Conservation (phyloP, 2,888 invertebrate genomes). For the Lordiphosa fenestrarum region DNA sequence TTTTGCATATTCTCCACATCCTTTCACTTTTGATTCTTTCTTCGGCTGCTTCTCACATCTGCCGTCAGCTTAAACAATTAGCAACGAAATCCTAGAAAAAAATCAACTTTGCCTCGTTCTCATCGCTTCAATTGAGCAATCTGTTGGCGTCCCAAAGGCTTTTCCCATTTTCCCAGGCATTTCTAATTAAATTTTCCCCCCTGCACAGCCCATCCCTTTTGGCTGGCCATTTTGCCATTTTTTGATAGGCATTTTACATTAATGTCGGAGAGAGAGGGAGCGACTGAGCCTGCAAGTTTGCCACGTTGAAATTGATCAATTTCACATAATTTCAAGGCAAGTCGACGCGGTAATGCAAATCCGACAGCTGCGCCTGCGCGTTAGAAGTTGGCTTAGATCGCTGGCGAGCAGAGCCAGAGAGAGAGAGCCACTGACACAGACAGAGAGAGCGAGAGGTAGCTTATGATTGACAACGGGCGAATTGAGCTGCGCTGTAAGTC, state of each 20-base stretch:
- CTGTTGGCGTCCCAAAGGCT: constrained; percentile 18
- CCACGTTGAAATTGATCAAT: constrained; percentile 79
- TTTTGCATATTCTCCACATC: too few species aligned
- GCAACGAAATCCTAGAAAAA: not conserved
- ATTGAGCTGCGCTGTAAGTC: constrained; percentile 54
- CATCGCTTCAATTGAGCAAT: constrained; percentile 56
- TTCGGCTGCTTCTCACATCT: not conserved
- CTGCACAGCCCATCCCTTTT: constrained; percentile 33
- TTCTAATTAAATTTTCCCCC: constrained; percentile 68
- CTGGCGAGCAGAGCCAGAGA: not conserved
- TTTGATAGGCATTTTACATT: constrained; percentile 76
- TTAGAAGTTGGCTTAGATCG: constrained; percentile 64
- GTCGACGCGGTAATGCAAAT: constrained; percentile 72
- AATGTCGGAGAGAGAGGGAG: constrained; percentile 41
- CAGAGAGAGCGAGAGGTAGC: constrained; percentile 18
- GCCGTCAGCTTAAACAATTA: constrained; percentile 19
- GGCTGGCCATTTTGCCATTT: constrained; percentile 53
- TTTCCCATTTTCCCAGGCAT: constrained; percentile 60
- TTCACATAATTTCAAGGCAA: constrained; percentile 76
- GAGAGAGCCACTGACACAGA: constrained; percentile 16
- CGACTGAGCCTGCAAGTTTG: constrained; percentile 19
- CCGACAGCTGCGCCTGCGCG: constrained; percentile 72
- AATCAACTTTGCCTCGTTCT: constrained; percentile 24
- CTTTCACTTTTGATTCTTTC: too few species aligned
- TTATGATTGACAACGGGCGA: constrained; percentile 77